A percentile compares a stretch with the other conserved stretches of the same genome.
Evolutionary conservation across 1,140 invertebrate species (phyloP).

Genomic region (Schlechtendalia chinensis): DNA sequence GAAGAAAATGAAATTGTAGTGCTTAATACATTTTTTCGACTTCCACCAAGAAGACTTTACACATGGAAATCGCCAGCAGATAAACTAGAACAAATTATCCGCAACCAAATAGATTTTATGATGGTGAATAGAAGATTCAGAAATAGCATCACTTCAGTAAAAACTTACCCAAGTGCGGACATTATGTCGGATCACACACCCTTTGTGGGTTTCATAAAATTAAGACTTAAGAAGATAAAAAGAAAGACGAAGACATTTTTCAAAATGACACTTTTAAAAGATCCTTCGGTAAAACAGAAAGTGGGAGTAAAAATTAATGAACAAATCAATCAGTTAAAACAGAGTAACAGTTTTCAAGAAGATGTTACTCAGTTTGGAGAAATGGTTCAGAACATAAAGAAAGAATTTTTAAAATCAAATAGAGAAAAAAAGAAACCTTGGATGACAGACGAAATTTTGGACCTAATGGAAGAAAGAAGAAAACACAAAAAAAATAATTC

Average conservation of each 20-base stretch:
- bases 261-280: background rate
- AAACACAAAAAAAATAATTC: too few relatives aligned
- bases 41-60: conserved; percentile 54
- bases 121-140: conserved; percentile 54
- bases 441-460: too few relatives aligned
- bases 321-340: background rate
- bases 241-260: background rate
- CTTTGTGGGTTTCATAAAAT: conserved; percentile 52
- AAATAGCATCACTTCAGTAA: conserved; percentile 54
- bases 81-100: conserved; percentile 50
- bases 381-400: background rate
- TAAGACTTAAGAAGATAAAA: too few relatives aligned
- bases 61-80: conserved; percentile 56
- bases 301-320: background rate
- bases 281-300: background rate
- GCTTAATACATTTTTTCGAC: conserved; percentile 54
- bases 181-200: conserved; percentile 55
- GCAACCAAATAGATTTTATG: conserved; percentile 57
- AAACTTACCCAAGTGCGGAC: conserved; percentile 53
- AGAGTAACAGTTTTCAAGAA: background rate
- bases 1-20: conserved; percentile 54
- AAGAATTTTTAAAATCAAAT: too few relatives aligned
- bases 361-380: background rate
- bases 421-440: too few relatives aligned
- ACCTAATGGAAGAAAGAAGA: too few relatives aligned